phyloP scores from a whole-genome alignment of 1,140 invertebrate genomes.

The Leptopilina clavipes region DNA sequence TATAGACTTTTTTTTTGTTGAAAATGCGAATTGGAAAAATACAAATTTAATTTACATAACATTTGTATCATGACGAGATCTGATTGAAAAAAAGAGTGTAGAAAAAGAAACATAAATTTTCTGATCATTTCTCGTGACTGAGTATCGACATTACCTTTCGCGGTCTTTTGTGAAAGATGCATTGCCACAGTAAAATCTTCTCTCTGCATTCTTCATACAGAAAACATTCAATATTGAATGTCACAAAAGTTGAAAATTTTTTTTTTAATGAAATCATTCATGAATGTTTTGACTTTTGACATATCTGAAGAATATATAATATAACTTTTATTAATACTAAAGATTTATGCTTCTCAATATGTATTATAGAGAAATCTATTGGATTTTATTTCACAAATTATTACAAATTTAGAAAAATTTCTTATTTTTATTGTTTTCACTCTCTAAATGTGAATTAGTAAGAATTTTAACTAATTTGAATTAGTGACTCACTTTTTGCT shows the following conservation, averaged over 20 bases:
- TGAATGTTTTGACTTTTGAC: neutral
- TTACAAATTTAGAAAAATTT: too few species aligned
- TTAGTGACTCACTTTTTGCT: too few species aligned
- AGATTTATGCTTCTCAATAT: too few species aligned
- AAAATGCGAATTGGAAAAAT: too few species aligned
- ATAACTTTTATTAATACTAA: too few species aligned
- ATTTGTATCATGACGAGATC: neutral
- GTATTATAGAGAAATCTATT: too few species aligned
- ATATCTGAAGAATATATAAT: too few species aligned
- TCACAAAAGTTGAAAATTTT: neutral
- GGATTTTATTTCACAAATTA: too few species aligned
- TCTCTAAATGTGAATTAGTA: too few species aligned
- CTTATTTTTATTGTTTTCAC: too few species aligned
- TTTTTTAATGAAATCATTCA: neutral
- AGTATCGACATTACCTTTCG: slow-evolving; percentile 1
- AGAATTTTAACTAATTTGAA: too few species aligned
- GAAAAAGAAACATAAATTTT: neutral
- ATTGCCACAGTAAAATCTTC: neutral
- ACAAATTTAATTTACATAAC: neutral
- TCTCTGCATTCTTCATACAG: neutral
- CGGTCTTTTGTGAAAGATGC: neutral
- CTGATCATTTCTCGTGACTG: slow-evolving; percentile 12
- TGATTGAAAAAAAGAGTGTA: neutral
- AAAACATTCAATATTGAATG: slow-evolving; percentile 10
- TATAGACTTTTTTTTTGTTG: neutral